A percentile compares a stretch with the other conserved stretches of the same genome.
phyloP scores from a whole-genome alignment of 2,888 invertebrate species.

The Chaetoderma sp. region DNA sequence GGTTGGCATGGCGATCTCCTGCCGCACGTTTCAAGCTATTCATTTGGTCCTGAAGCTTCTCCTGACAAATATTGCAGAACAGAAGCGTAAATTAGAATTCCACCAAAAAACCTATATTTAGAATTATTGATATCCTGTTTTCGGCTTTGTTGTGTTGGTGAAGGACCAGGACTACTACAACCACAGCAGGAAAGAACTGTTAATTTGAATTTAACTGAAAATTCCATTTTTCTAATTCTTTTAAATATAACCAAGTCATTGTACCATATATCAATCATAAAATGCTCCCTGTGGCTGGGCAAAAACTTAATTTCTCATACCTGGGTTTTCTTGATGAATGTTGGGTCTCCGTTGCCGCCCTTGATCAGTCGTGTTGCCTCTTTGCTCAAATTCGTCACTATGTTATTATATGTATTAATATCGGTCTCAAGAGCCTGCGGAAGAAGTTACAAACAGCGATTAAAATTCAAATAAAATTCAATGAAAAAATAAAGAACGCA shows the following conservation, averaged over 20 bases:
- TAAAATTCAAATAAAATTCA: no score
- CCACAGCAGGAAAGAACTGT: background rate
- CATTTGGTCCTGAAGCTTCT: slow-evolving; percentile 73
- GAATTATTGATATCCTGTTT: background rate
- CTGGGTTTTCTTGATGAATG: slow-evolving; percentile 61
- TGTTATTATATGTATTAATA: slow-evolving; percentile 63
- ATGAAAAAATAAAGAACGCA: no score
- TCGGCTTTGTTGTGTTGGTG: background rate
- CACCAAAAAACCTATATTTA: no score
- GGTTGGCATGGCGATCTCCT: slow-evolving; percentile 81
- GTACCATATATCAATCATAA: no score
- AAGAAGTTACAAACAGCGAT: slow-evolving; percentile 1
- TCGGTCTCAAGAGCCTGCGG: slow-evolving; percentile 77
- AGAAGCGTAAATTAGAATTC: background rate
- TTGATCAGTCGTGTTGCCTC: slow-evolving; percentile 61
- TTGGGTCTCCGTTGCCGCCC: slow-evolving; percentile 86
- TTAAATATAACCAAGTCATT: no score
- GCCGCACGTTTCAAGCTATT: slow-evolving; percentile 85
- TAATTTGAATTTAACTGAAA: no score
- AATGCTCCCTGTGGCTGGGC: no score
- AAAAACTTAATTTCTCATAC: no score
- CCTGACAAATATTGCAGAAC: slow-evolving; percentile 75
- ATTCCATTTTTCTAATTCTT: no score
- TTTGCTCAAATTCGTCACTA: slow-evolving; percentile 59
- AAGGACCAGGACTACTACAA: background rate